phyloP scores from a whole-genome alignment of 1,140 invertebrate genomes.

The Caenorhabditis tropicalis region DNA sequence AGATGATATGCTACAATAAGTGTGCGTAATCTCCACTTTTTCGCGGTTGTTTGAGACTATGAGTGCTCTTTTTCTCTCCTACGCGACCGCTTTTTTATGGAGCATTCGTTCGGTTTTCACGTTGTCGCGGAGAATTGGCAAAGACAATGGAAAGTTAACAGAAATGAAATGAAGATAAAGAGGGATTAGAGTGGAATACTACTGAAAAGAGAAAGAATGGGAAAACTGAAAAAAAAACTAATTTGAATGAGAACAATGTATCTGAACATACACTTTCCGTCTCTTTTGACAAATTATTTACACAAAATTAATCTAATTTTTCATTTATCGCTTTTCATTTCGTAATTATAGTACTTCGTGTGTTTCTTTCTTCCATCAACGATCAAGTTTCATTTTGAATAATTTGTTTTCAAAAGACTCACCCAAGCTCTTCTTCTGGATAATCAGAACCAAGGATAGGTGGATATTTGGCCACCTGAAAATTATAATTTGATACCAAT shows the following conservation, averaged over 20 bases:
- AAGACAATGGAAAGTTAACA: neutral
- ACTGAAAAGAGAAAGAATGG: neutral
- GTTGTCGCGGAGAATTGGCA: neutral
- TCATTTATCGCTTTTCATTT: neutral
- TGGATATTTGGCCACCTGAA: slow-evolving; percentile 35
- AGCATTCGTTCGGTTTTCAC: neutral
- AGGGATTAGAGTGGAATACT: neutral
- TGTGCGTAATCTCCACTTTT: slow-evolving; percentile 27
- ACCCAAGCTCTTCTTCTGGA: slow-evolving; percentile 14
- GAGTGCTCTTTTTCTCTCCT: neutral
- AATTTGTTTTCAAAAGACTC: neutral
- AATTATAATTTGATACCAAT: neutral
- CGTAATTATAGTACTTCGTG: too few relatives aligned
- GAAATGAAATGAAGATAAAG: neutral
- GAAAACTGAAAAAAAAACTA: too few relatives aligned
- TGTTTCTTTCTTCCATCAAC: too few relatives aligned
- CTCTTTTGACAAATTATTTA: neutral
- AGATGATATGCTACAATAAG: slow-evolving; percentile 25
- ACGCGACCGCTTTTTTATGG: neutral
- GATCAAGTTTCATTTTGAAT: neutral
- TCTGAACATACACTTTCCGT: too few relatives aligned
- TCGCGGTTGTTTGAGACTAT: neutral
- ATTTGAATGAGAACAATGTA: too few relatives aligned
- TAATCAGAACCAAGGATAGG: slow-evolving; percentile 19
- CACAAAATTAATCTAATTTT: neutral